phyloP scores from a whole-genome alignment of 2,797 vertebrate species.

The Chelmon rostratus region DNA sequence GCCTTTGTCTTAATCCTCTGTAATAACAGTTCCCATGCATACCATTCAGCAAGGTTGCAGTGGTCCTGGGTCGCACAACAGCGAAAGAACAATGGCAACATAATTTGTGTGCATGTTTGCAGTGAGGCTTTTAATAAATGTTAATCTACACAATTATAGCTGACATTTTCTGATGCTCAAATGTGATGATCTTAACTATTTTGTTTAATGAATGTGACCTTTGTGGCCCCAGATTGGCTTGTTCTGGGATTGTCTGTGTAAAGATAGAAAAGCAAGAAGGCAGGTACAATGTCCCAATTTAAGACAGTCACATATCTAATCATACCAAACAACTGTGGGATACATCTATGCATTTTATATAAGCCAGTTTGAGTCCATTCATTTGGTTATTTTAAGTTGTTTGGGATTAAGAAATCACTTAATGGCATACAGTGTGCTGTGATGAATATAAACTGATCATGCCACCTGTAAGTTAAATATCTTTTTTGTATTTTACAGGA shows the following conservation, averaged over 20 bases:
- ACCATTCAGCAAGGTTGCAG: conserved; percentile 1
- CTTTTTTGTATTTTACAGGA: conserved; percentile 62
- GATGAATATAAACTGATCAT: not conserved
- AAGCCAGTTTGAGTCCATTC: not conserved
- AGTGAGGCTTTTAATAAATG: not conserved
- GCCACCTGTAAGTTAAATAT: not conserved
- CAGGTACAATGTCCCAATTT: not conserved
- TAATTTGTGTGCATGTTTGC: not conserved
- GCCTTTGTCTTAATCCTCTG: conserved; percentile 26
- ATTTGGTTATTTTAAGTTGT: not conserved
- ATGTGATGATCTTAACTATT: not conserved
- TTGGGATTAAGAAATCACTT: not conserved
- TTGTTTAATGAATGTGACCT: not conserved
- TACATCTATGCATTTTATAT: not conserved
- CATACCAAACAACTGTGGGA: not conserved
- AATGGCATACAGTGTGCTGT: not conserved
- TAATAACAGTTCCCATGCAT: not conserved
- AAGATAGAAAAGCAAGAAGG: not conserved
- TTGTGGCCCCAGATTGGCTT: not conserved
- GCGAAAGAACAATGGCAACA: not conserved
- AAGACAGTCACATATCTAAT: not conserved
- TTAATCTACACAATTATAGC: not conserved
- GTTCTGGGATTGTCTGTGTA: not conserved
- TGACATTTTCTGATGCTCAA: not conserved
- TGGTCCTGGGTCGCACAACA: not conserved